phyloP scores from a whole-genome alignment of 2,113 vertebrate genomes.

The Octodon degus region DNA sequence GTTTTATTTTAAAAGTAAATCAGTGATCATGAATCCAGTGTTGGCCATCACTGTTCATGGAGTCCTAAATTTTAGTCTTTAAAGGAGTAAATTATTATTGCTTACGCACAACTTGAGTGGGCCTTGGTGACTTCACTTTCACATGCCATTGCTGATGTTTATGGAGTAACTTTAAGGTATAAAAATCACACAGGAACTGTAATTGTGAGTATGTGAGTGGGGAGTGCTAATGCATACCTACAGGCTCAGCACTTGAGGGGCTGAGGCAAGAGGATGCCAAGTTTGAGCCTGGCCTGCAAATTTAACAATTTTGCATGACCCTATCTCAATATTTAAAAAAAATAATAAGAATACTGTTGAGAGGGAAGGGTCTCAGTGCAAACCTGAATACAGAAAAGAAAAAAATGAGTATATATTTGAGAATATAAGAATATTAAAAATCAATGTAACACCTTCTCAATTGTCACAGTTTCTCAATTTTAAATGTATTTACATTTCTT shows the following conservation, averaged over 20 bases:
- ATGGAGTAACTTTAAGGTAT: background rate
- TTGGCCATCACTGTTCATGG: background rate
- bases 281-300: background rate
- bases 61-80: background rate
- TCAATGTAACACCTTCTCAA: background rate
- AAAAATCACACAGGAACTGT: background rate
- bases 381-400: background rate
- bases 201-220: background rate
- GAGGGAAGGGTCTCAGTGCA: background rate
- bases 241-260: background rate
- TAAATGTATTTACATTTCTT: background rate
- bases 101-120: background rate
- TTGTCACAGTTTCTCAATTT: slow-evolving; percentile 5
- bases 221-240: background rate
- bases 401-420: background rate
- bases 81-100: background rate
- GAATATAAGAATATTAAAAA: background rate
- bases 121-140: background rate
- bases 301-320: background rate
- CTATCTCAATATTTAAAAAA: background rate
- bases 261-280: background rate
- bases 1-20: slow-evolving; percentile 31
- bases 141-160: background rate
- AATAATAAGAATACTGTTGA: background rate
- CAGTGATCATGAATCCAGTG: background rate